phyloP scores from a whole-genome alignment of 2,888 invertebrate species.

The Erebia epiphron region DNA sequence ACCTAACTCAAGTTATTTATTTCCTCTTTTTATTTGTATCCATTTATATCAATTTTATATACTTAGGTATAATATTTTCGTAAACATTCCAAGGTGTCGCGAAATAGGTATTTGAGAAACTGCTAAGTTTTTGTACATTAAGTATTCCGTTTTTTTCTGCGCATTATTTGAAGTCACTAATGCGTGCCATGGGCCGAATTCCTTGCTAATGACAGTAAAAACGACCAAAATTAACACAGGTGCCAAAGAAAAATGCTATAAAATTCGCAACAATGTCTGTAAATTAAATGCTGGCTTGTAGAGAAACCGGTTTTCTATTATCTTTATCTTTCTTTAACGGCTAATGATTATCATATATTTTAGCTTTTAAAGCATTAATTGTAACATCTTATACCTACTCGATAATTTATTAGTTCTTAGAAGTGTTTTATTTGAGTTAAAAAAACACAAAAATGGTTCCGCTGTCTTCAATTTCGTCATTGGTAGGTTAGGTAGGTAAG shows the following conservation, averaged over 20 bases:
- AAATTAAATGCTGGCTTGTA: neutral
- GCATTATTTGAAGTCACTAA: conserved; percentile 7
- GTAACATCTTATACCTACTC: too few species aligned
- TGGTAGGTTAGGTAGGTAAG: too few species aligned
- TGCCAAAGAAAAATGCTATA: neutral
- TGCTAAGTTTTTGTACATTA: neutral
- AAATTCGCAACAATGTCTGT: neutral
- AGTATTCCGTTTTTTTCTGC: neutral
- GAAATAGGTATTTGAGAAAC: neutral
- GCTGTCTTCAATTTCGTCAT: too few species aligned
- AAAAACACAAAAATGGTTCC: too few species aligned
- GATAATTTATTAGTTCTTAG: too few species aligned
- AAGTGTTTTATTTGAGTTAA: too few species aligned
- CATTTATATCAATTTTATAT: neutral
- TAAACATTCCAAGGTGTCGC: neutral
- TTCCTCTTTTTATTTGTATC: too few species aligned
- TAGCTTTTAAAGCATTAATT: too few species aligned
- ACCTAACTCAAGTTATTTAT: too few species aligned
- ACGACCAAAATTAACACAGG: neutral
- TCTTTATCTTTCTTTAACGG: too few species aligned
- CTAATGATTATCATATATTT: too few species aligned
- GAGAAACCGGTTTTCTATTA: neutral
- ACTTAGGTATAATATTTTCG: neutral
- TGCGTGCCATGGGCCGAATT: neutral
- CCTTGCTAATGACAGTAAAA: conserved; percentile 3